These are phyloP conservation scores for Pterobdella sp. DNA, from an alignment of 2,888 invertebrate species.

Conservation along the genomic window DNA sequence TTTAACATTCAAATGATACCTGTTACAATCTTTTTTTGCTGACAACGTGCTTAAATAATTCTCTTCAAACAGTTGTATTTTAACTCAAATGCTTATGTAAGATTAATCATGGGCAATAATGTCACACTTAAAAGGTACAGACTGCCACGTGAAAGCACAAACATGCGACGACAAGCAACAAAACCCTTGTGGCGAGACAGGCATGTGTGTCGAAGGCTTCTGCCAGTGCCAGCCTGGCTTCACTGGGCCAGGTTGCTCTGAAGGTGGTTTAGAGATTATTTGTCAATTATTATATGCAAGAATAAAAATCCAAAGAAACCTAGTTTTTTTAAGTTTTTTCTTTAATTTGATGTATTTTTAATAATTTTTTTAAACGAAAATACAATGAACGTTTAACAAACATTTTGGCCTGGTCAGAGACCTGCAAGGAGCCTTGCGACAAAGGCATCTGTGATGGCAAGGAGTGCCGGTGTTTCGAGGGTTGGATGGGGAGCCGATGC, in stretches of 20 bases:
- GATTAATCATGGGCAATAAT: too few relatives aligned
- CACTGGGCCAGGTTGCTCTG: constrained; percentile 83
- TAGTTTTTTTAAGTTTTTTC: neutral
- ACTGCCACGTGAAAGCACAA: neutral
- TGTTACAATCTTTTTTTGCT: too few relatives aligned
- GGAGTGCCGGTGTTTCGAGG: constrained; percentile 76
- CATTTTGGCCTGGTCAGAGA: constrained; percentile 58
- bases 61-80: too few relatives aligned
- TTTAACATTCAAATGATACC: too few relatives aligned
- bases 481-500: constrained; percentile 91
- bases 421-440: constrained; percentile 85
- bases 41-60: too few relatives aligned
- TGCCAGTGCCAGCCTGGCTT: constrained; percentile 83
- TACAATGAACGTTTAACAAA: too few relatives aligned
- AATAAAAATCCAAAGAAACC: neutral
- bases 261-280: constrained; percentile 57
- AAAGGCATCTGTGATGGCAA: constrained; percentile 90
- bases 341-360: neutral
- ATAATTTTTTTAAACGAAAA: too few relatives aligned
- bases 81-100: too few relatives aligned
- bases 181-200: constrained; percentile 61
- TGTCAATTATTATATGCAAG: neutral
- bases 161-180: neutral
- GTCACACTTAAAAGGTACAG: too few relatives aligned
- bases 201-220: constrained; percentile 68